A percentile compares a stretch with the other conserved stretches of the same genome.
These are phyloP conservation scores for Incurvaria masculella DNA, from an alignment of 2,888 invertebrate species.

Conservation along the genomic window DNA sequence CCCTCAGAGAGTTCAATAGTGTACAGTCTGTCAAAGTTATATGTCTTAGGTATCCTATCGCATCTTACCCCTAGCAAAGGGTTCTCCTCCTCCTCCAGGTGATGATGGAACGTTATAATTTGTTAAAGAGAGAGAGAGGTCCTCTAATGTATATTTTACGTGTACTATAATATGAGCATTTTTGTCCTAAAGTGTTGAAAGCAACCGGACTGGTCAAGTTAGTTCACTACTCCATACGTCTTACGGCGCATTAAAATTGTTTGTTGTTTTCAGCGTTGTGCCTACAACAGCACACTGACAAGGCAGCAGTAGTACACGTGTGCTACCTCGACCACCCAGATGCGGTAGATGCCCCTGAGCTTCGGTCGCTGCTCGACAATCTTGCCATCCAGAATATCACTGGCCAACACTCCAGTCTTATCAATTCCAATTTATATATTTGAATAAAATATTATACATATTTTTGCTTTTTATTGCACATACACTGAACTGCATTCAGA, in stretches of 20 bases:
- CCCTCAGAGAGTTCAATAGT: no score
- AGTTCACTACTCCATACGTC: neutral
- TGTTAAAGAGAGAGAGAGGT: no score
- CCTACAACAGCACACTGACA: constrained; percentile 32
- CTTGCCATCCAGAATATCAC: constrained; percentile 26
- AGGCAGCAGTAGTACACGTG: constrained; percentile 30
- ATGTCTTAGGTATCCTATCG: no score
- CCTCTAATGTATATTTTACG: no score
- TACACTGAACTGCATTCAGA: neutral
- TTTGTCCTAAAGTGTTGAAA: no score
- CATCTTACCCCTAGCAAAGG: no score
- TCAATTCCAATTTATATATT: constrained; percentile 42
- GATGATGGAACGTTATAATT: no score
- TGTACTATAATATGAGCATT: no score
- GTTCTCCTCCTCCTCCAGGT: no score
- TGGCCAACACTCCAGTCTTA: constrained; percentile 21
- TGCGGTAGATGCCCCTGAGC: constrained; percentile 29
- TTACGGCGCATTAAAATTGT: neutral
- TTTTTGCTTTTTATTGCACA: neutral
- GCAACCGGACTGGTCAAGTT: no score
- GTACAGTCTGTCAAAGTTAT: no score
- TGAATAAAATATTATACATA: constrained; percentile 18
- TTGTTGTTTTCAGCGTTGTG: constrained; percentile 32
- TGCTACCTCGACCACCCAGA: constrained; percentile 38
- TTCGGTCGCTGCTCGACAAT: constrained; percentile 30